These are phyloP conservation scores for Falco berigora DNA, from an alignment of 2,797 vertebrate genomes.

Conservation along the genomic window DNA sequence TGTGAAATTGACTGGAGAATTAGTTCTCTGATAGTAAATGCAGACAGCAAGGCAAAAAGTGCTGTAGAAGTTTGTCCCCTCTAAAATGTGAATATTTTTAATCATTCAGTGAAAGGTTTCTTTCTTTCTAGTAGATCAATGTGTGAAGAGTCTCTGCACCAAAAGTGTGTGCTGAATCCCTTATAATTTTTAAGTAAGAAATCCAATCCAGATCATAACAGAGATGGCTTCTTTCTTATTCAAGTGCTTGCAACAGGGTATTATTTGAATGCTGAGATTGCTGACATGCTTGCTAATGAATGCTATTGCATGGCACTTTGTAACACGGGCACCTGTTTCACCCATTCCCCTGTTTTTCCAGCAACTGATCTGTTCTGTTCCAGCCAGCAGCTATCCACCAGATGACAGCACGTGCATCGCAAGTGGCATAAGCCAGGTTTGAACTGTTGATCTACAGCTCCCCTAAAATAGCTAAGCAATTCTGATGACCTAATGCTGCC, in stretches of 20 bases:
- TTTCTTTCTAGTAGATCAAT: background rate
- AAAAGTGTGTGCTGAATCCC: background rate
- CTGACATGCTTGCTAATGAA: background rate
- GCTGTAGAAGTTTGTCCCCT: conserved; percentile 17
- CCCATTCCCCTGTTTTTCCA: background rate
- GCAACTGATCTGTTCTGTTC: background rate
- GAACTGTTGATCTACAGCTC: background rate
- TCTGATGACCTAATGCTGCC: background rate
- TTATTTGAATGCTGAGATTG: background rate
- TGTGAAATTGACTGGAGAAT: conserved; percentile 58
- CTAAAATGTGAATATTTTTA: conserved; percentile 45
- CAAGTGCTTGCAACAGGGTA: background rate
- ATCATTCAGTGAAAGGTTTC: conserved; percentile 40
- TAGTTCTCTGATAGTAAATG: conserved; percentile 31
- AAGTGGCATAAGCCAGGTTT: background rate
- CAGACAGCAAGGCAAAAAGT: background rate
- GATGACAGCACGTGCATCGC: fast-evolving
- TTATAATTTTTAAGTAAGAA: conserved; percentile 8
- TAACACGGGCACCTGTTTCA: background rate
- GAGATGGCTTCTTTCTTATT: background rate
- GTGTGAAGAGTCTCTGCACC: conserved; percentile 8
- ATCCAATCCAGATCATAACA: background rate
- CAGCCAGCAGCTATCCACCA: background rate
- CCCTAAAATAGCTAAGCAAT: background rate
- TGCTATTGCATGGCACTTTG: background rate